Percentiles rank a stretch among this genome's conserved stretches.
These are phyloP conservation scores for Toxotes chatareus DNA, from an alignment of 2,113 vertebrate genomes.

Conservation along the genomic window DNA sequence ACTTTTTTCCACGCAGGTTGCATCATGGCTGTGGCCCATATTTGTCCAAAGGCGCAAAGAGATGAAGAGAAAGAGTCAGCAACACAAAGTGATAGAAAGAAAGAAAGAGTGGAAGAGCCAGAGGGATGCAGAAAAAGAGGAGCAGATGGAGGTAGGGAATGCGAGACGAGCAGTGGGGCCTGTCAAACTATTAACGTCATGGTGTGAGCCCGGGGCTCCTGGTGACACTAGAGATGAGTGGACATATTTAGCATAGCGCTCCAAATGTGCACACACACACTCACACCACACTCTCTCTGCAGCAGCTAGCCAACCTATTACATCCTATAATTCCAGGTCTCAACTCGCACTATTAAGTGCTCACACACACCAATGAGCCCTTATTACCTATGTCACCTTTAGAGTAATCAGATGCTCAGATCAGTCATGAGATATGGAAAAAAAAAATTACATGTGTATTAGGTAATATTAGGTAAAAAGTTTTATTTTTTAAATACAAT, in stretches of 20 bases:
- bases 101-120: constrained; percentile 11
- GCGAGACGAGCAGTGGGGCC: constrained; percentile 61
- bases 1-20: background rate
- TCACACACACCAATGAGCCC: background rate
- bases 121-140: constrained; percentile 25
- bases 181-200: constrained; percentile 75
- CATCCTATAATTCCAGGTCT: constrained; percentile 7
- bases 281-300: background rate
- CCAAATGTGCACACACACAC: background rate
- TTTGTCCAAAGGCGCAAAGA: constrained; percentile 28
- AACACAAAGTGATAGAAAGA: constrained; percentile 5
- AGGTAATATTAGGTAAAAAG: too few relatives aligned
- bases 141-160: constrained; percentile 63
- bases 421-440: too few relatives aligned
- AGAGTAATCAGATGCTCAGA: too few relatives aligned
- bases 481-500: too few relatives aligned
- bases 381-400: background rate
- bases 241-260: constrained; percentile 57
- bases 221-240: constrained; percentile 61
- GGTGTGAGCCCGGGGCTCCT: constrained; percentile 58
- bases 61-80: background rate
- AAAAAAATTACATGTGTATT: too few relatives aligned
- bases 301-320: background rate
- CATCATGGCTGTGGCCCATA: background rate
- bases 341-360: constrained; percentile 7